These are phyloP conservation scores for Plecotus auritus DNA, from an alignment of 2,113 vertebrate species.

Conservation along the genomic window DNA sequence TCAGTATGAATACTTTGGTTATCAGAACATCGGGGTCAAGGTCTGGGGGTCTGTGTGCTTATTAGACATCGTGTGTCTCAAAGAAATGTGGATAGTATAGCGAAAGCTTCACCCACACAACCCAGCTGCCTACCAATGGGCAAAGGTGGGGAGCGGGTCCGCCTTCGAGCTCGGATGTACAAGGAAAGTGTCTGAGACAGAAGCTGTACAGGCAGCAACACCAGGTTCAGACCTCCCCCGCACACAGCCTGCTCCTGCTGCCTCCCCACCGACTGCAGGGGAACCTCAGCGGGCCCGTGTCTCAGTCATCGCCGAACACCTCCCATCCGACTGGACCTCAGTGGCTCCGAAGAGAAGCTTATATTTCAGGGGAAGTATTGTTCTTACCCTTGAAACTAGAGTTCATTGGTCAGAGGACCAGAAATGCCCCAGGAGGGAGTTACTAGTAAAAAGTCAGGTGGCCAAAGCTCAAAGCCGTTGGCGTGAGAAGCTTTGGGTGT, in stretches of 20 bases:
- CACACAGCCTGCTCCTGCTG: not conserved
- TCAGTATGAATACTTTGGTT: rapidly evolving
- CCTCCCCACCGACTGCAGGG: too few species aligned
- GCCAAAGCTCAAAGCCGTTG: not conserved
- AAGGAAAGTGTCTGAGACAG: not conserved
- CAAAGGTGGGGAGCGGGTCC: rapidly evolving
- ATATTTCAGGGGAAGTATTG: not conserved
- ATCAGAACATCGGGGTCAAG: rapidly evolving
- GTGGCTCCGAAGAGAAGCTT: not conserved
- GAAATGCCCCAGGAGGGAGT: not conserved
- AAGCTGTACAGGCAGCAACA: not conserved
- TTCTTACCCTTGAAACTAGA: not conserved
- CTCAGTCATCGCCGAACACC: not conserved
- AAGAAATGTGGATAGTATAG: not conserved
- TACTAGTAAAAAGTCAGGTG: not conserved
- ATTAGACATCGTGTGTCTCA: not conserved
- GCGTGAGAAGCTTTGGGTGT: not conserved
- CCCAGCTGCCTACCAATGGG: not conserved
- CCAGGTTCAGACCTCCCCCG: too few species aligned
- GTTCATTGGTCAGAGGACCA: not conserved
- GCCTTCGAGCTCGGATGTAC: not conserved
- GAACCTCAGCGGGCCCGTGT: not conserved
- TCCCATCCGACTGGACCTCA: not conserved
- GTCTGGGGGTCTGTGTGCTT: not conserved
- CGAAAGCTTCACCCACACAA: too few species aligned